Conservation (phyloP, 2,888 invertebrate genomes). For the Julus scanicus region DNA sequence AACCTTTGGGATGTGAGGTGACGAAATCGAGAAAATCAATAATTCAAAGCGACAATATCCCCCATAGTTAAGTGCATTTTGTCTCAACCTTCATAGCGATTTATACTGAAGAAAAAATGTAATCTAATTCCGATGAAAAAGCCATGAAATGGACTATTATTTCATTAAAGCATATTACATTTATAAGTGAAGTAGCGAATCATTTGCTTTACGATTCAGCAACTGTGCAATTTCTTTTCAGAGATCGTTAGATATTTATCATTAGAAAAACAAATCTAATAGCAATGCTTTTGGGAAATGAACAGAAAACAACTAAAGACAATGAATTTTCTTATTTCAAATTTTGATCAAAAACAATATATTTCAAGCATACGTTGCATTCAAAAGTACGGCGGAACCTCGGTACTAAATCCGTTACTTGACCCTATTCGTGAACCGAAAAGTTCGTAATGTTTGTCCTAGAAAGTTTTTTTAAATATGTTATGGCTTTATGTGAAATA, state of each 20-base stretch:
- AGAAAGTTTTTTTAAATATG: too few species aligned
- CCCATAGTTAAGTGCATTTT: too few species aligned
- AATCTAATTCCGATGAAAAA: neutral
- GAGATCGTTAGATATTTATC: neutral
- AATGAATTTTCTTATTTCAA: neutral
- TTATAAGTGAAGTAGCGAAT: neutral
- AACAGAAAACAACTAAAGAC: neutral
- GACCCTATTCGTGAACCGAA: too few species aligned
- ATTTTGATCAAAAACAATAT: neutral
- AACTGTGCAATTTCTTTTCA: neutral
- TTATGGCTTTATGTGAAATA: too few species aligned
- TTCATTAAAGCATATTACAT: neutral
- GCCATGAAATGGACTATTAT: neutral
- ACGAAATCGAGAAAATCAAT: neutral
- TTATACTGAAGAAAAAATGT: neutral
- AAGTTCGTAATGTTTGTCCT: too few species aligned
- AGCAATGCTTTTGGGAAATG: neutral
- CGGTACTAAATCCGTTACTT: neutral
- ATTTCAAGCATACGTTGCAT: neutral
- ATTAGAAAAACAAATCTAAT: neutral
- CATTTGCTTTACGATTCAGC: neutral
- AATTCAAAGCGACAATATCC: neutral
- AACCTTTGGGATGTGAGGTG: neutral
- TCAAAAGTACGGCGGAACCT: neutral
- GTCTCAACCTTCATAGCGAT: too few species aligned